Evolutionary conservation across 2,888 invertebrate species (phyloP).

Genomic region (Monochamus alternatus): DNA sequence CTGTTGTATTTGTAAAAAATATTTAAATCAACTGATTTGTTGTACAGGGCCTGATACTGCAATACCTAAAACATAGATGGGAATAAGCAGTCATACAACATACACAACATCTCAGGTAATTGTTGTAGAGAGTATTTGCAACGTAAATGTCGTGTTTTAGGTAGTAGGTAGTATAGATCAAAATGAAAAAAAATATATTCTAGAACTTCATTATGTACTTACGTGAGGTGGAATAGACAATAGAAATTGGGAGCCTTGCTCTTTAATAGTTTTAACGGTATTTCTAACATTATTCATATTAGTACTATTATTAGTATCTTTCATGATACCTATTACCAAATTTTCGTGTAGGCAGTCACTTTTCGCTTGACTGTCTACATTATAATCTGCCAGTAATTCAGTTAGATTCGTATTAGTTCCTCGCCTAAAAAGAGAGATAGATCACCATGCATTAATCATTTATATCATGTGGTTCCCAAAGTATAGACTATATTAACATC

Average conservation of each 20-base stretch:
- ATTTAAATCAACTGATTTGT: slow-evolving; percentile 53
- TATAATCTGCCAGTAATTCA: slow-evolving; percentile 58
- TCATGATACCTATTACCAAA: slow-evolving; percentile 61
- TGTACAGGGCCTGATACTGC: slow-evolving; percentile 51
- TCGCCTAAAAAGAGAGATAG: slow-evolving; percentile 55
- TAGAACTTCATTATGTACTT: slow-evolving; percentile 37
- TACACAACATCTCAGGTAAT: no score
- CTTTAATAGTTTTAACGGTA: slow-evolving; percentile 35
- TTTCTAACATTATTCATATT: slow-evolving; percentile 45
- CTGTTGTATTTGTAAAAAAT: slow-evolving; percentile 60
- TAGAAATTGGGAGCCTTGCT: slow-evolving; percentile 56
- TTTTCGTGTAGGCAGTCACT: slow-evolving; percentile 72
- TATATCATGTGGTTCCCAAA: no score
- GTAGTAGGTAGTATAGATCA: no score
- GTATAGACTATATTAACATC: no score
- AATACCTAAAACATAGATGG: slow-evolving; percentile 38
- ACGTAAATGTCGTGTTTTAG: not conserved
- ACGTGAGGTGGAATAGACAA: slow-evolving; percentile 67
- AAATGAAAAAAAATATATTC: not conserved
- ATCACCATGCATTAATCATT: no score
- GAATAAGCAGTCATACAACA: no score
- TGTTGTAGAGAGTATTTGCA: no score
- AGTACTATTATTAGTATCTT: slow-evolving; percentile 41
- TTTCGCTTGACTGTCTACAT: slow-evolving; percentile 55
- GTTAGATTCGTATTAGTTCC: slow-evolving; percentile 54